phyloP scores from a whole-genome alignment of 2,797 vertebrate genomes.

The Micrastur ruficollis region DNA sequence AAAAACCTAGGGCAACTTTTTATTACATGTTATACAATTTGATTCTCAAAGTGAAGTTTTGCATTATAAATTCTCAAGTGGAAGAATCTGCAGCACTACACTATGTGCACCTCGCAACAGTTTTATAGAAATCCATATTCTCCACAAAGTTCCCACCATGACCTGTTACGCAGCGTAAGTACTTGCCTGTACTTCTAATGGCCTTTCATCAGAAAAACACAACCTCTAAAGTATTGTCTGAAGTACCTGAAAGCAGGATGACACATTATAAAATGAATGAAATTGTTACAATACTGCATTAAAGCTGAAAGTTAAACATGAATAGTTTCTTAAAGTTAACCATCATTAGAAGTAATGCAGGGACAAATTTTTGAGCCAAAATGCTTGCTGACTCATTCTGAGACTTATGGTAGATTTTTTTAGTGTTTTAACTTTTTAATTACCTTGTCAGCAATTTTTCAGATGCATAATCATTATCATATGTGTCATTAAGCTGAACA shows the following conservation, averaged over 20 bases:
- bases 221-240: rapidly evolving
- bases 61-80: not conserved
- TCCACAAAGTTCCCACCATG: not conserved
- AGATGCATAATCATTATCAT: not conserved
- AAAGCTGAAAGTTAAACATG: not conserved
- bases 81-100: not conserved
- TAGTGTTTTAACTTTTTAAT: not conserved
- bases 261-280: not conserved
- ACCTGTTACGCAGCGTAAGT: not conserved
- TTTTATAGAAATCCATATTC: not conserved
- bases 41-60: not conserved
- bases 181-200: not conserved
- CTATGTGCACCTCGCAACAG: not conserved
- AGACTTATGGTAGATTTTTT: not conserved
- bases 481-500: not conserved
- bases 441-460: not conserved
- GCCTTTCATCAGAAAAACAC: not conserved
- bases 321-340: not conserved
- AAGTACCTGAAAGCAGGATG: not conserved
- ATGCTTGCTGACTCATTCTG: not conserved
- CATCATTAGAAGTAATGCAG: not conserved
- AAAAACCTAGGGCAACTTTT: not conserved
- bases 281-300: not conserved
- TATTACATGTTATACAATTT: rapidly evolving
- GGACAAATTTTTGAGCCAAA: not conserved